Conservation (phyloP, 2,113 vertebrate genomes). For the Morone saxatilis region DNA sequence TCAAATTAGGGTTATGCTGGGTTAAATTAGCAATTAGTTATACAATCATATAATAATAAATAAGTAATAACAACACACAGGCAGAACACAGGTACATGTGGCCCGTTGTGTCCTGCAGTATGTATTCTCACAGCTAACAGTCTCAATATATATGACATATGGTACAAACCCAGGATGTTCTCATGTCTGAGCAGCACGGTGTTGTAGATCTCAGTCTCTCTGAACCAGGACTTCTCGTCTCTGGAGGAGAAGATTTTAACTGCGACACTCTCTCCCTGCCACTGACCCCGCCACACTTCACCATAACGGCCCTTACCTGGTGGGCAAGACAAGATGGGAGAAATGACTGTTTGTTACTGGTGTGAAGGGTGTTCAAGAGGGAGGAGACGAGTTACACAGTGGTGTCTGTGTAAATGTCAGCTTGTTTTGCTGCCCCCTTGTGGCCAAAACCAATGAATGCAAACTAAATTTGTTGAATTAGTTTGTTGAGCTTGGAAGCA, state of each 20-base stretch:
- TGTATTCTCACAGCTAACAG: not conserved
- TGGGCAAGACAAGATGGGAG: not conserved
- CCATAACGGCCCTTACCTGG: constrained; percentile 97
- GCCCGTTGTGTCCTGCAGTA: not conserved
- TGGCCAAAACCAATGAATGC: constrained; percentile 20
- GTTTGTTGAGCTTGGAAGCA: not conserved
- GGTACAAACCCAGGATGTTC: constrained; percentile 93
- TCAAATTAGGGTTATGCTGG: not conserved
- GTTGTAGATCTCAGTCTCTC: constrained; percentile 99
- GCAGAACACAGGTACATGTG: not conserved
- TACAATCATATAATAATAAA: not conserved
- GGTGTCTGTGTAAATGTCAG: not conserved
- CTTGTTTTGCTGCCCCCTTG: constrained; percentile 31
- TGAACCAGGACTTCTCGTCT: constrained; percentile 99
- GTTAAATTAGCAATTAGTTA: not conserved
- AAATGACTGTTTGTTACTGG: not conserved
- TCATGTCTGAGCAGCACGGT: constrained; percentile 97
- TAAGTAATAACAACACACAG: not conserved
- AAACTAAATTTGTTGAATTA: not conserved
- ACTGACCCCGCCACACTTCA: constrained; percentile 97
- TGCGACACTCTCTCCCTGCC: constrained; percentile 97
- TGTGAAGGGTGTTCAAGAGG: not conserved
- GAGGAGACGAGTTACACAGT: not conserved
- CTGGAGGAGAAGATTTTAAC: constrained; percentile 99
- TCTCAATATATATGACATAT: not conserved